A percentile compares a stretch with the other conserved stretches of the same genome.
Conservation (phyloP, 2,888 invertebrate species). For the Pardosa pseudoannulata region DNA sequence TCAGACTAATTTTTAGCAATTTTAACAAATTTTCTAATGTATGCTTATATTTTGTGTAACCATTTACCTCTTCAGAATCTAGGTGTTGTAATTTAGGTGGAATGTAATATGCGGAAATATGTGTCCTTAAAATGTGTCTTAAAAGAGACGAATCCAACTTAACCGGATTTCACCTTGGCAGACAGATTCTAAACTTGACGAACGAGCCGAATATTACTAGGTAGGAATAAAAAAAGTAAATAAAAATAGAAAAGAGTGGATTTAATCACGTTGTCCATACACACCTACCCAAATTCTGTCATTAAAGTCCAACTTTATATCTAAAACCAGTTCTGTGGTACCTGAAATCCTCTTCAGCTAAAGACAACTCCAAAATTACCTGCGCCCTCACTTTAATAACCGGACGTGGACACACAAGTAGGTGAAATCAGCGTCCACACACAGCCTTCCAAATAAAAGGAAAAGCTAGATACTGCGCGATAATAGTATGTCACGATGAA, state of each 20-base stretch:
- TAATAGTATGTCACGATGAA: constrained; percentile 23
- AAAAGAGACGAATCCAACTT: too few species aligned
- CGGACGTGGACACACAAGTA: constrained; percentile 50
- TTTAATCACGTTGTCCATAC: neutral
- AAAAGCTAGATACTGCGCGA: constrained; percentile 28
- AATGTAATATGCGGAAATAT: too few species aligned
- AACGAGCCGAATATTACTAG: too few species aligned
- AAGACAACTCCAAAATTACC: neutral
- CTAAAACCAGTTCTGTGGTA: constrained; percentile 23
- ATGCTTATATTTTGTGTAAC: too few species aligned
- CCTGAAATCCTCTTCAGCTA: constrained; percentile 10
- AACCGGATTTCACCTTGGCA: too few species aligned
- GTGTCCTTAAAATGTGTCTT: too few species aligned
- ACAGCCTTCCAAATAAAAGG: constrained; percentile 55
- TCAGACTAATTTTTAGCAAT: too few species aligned
- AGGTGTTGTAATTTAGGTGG: too few species aligned
- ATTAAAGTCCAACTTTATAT: constrained; percentile 47
- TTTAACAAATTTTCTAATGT: too few species aligned
- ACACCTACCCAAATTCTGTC: constrained; percentile 20
- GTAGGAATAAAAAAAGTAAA: too few species aligned
- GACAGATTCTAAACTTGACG: too few species aligned
- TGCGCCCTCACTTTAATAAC: constrained; percentile 42
- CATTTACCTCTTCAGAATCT: too few species aligned
- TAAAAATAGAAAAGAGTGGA: neutral
- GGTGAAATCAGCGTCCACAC: constrained; percentile 59